Conservation (phyloP, 1,140 invertebrate species). For the Penaeus japonicus region DNA sequence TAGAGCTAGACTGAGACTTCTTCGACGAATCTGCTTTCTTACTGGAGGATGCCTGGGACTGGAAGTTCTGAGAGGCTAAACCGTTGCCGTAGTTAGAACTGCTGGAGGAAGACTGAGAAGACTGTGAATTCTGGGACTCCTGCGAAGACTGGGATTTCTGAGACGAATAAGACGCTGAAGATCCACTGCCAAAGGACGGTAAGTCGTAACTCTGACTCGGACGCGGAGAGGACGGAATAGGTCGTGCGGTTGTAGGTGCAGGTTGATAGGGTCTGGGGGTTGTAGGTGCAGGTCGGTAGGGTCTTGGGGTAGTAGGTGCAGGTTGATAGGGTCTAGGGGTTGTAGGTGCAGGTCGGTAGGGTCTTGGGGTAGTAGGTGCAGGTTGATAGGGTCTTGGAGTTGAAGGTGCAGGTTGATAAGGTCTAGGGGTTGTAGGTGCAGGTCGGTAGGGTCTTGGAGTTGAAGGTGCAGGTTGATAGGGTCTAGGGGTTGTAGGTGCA, state of each 20-base stretch:
- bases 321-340: neutral
- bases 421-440: neutral
- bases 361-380: neutral
- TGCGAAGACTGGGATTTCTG: conserved; percentile 26
- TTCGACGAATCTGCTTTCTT: conserved; percentile 3
- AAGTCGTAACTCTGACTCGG: neutral
- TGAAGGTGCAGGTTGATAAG: neutral
- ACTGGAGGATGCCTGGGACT: neutral
- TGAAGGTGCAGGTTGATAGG: neutral
- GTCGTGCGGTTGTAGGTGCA: neutral
- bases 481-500: neutral
- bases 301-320: neutral
- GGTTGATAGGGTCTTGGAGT: neutral
- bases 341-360: neutral
- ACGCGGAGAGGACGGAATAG: neutral
- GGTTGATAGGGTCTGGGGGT: neutral
- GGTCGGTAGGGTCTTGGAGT: neutral
- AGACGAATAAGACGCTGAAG: neutral
- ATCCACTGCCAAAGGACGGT: neutral
- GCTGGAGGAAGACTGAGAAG: neutral
- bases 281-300: neutral
- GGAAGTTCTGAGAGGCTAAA: neutral
- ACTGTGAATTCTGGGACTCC: neutral
- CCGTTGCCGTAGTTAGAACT: conserved; percentile 2
- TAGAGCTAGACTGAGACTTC: conserved; percentile 16